phyloP scores from a whole-genome alignment of 2,113 vertebrate species.

The Orientallactaga bullata region DNA sequence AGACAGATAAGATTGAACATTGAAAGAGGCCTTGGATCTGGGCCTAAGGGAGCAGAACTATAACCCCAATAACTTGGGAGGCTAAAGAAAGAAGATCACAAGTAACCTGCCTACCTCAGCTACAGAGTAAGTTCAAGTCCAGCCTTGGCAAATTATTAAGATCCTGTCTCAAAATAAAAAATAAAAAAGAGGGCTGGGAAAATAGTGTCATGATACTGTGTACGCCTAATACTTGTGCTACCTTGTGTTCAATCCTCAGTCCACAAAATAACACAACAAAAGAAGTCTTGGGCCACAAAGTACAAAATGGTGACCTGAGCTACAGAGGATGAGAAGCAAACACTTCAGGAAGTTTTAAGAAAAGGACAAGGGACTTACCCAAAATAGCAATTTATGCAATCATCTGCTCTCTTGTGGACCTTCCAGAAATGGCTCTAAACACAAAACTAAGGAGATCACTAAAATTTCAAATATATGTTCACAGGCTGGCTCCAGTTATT shows the following conservation, averaged over 20 bases:
- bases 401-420: neutral
- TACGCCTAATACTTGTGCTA: neutral
- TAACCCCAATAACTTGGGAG: neutral
- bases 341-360: neutral
- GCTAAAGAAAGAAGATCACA: neutral
- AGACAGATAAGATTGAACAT: conserved; percentile 12
- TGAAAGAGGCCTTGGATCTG: neutral
- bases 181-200: no score
- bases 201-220: neutral
- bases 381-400: neutral
- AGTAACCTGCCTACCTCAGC: neutral
- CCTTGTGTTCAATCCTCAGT: neutral
- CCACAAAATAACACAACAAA: neutral
- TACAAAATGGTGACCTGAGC: neutral
- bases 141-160: neutral
- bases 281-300: neutral
- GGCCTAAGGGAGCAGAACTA: neutral
- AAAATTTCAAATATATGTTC: conserved; percentile 14
- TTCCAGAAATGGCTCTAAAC: conserved; percentile 33
- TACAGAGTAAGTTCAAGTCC: neutral
- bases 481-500: neutral
- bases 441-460: neutral
- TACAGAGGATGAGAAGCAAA: neutral
- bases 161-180: neutral
- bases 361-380: neutral